Conservation (phyloP, 2,797 vertebrate species). For the Ceryle rudis region DNA sequence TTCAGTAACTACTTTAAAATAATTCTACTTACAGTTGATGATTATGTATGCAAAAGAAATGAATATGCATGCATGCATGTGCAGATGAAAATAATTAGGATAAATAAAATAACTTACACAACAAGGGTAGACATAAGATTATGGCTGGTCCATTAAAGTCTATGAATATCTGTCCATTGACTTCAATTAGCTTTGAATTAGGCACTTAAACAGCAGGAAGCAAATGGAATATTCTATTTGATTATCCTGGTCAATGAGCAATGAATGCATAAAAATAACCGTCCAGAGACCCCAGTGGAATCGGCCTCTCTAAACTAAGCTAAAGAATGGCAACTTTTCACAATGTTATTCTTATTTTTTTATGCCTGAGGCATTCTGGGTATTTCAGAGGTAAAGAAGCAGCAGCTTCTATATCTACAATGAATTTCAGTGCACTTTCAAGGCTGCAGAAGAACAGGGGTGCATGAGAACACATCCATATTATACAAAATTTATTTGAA, state of each 20-base stretch:
- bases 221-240: slow-evolving; percentile 70
- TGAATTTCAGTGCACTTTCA: not conserved
- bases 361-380: not conserved
- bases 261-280: slow-evolving; percentile 51
- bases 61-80: not conserved
- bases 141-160: slow-evolving; percentile 52
- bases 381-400: not conserved
- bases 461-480: not conserved
- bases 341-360: not conserved
- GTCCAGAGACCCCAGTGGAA: not conserved
- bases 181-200: slow-evolving; percentile 72
- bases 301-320: not conserved
- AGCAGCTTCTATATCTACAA: accelerated
- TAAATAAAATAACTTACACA: slow-evolving; percentile 51
- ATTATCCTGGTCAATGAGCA: slow-evolving; percentile 70
- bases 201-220: slow-evolving; percentile 65
- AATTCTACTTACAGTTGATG: not conserved
- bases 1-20: slow-evolving; percentile 32
- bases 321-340: not conserved
- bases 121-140: slow-evolving; percentile 32
- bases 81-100: slow-evolving; percentile 21
- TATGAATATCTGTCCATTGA: slow-evolving; percentile 62
- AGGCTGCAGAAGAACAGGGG: not conserved
- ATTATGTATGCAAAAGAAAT: not conserved
- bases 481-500: not conserved